phyloP scores from a whole-genome alignment of 2,888 invertebrate species.

The Dione juno region DNA sequence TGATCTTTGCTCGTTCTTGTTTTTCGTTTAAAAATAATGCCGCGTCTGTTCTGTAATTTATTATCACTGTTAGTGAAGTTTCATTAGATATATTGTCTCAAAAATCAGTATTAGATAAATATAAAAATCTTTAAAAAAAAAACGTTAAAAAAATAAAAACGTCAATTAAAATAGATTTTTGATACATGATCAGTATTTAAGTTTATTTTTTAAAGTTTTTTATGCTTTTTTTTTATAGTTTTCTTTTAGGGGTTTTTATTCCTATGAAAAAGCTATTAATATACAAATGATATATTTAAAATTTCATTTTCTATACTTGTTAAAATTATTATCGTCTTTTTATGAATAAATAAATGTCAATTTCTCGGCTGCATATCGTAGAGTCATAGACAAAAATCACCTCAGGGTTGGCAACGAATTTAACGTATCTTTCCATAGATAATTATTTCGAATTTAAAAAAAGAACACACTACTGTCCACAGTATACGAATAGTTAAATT shows the following conservation, averaged over 20 bases:
- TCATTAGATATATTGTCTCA: neutral
- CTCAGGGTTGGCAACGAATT: constrained; percentile 37
- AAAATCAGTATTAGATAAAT: constrained; percentile 20
- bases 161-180: constrained; percentile 24
- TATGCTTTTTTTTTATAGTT: neutral
- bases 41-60: neutral
- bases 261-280: neutral
- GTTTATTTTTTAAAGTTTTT: neutral
- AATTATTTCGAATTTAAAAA: neutral
- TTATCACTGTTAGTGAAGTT: too few species aligned
- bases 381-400: constrained; percentile 8
- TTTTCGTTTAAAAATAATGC: constrained; percentile 1
- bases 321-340: neutral
- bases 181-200: constrained; percentile 29
- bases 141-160: neutral
- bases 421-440: constrained; percentile 5
- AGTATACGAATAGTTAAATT: constrained; percentile 7
- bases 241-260: neutral
- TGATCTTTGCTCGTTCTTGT: neutral
- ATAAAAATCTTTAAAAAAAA: neutral
- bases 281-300: neutral
- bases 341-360: neutral
- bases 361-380: constrained; percentile 32
- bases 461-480: neutral
- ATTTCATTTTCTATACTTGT: neutral